A percentile compares a stretch with the other conserved stretches of the same genome.
Evolutionary conservation across 1,140 invertebrate genomes (phyloP).

Genomic region (Aphaenogaster floridana): DNA sequence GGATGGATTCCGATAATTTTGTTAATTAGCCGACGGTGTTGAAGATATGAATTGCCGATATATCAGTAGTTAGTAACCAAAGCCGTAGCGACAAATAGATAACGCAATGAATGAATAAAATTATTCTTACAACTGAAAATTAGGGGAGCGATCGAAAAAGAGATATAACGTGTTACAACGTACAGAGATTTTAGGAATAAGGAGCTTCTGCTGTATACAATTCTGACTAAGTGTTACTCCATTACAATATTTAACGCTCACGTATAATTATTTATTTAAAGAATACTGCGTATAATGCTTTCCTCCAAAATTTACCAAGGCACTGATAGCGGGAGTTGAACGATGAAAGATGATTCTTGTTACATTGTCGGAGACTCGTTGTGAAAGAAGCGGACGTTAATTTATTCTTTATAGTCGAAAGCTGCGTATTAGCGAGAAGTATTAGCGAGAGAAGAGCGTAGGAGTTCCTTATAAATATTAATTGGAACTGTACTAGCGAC

Average conservation of each 20-base stretch:
- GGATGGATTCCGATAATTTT: slow-evolving; percentile 64
- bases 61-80: slow-evolving; percentile 77
- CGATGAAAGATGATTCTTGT: slow-evolving; percentile 11
- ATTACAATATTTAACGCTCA: slow-evolving; percentile 15
- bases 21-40: slow-evolving; percentile 65
- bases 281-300: slow-evolving; percentile 11
- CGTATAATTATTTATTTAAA: slow-evolving; percentile 48
- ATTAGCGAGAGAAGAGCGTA: slow-evolving; percentile 23
- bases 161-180: slow-evolving; percentile 52
- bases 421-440: slow-evolving; percentile 37
- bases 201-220: slow-evolving; percentile 66
- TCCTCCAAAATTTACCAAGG: neutral
- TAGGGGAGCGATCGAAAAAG: slow-evolving; percentile 30
- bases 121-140: slow-evolving; percentile 79
- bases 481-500: slow-evolving; percentile 60
- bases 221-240: slow-evolving; percentile 34
- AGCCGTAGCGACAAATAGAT: slow-evolving; percentile 74
- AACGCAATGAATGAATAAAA: slow-evolving; percentile 69
- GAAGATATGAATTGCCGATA: slow-evolving; percentile 73
- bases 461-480: slow-evolving; percentile 56
- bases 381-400: slow-evolving; percentile 69
- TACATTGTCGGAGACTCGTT: slow-evolving; percentile 68
- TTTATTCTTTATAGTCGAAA: slow-evolving; percentile 78
- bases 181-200: slow-evolving; percentile 67
- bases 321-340: neutral